Evolutionary conservation across 1,140 invertebrate species (phyloP).

Genomic region (Pectinophora gossypiella): DNA sequence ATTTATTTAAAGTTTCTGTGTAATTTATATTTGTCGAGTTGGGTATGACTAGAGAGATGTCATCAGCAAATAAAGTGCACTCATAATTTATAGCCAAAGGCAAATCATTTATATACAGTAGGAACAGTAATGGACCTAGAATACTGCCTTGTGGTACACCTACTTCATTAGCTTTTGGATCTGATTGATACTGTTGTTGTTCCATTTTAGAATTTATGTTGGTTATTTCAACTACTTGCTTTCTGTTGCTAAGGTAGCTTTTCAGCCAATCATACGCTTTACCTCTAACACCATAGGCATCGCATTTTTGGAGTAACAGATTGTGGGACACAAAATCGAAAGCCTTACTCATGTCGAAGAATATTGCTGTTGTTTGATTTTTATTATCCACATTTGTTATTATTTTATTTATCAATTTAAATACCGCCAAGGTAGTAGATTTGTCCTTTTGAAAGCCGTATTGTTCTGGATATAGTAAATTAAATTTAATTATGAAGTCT

Average conservation of each 20-base stretch:
- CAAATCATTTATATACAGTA: conserved; percentile 1
- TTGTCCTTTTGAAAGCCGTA: not conserved
- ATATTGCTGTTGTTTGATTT: not conserved
- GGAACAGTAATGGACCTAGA: not conserved
- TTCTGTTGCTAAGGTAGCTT: not conserved
- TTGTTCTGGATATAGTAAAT: not conserved
- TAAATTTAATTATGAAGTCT: not conserved
- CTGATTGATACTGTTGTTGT: not conserved
- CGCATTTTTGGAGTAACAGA: not conserved
- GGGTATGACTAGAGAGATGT: not conserved
- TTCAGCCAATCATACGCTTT: not conserved
- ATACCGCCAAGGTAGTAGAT: not conserved
- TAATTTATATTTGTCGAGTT: not conserved
- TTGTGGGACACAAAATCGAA: conserved; percentile 3
- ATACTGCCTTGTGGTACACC: conserved; percentile 1
- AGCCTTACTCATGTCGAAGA: conserved; percentile 1
- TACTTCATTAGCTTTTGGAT: not conserved
- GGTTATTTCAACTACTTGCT: not conserved
- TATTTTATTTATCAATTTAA: not conserved
- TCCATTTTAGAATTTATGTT: not conserved
- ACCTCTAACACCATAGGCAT: not conserved
- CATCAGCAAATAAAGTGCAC: not conserved
- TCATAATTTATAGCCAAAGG: not conserved
- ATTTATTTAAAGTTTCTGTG: not conserved
- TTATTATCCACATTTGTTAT: not conserved